These are phyloP conservation scores for Sebastes minor DNA, from an alignment of 2,797 vertebrate species.

Conservation along the genomic window DNA sequence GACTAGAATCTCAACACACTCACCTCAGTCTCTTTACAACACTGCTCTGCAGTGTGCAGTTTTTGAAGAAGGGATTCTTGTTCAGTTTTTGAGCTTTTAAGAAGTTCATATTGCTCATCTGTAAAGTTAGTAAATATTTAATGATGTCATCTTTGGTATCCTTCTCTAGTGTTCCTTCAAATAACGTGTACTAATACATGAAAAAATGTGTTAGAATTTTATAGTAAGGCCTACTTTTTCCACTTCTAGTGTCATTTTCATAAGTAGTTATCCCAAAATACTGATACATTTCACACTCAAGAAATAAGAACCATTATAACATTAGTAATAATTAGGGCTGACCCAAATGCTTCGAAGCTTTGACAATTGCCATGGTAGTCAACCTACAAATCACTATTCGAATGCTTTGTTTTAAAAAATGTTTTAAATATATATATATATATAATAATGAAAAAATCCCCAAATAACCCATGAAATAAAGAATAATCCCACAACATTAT, in stretches of 20 bases:
- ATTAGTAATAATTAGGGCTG: too few relatives aligned
- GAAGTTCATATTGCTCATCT: slow-evolving; percentile 83
- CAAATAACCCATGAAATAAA: too few relatives aligned
- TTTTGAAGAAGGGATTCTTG: slow-evolving; percentile 81
- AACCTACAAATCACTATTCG: too few relatives aligned
- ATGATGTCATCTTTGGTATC: neutral
- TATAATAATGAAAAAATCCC: too few relatives aligned
- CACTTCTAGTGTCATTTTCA: too few relatives aligned
- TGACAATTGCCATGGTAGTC: neutral
- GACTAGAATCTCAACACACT: slow-evolving; percentile 49
- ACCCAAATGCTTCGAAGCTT: too few relatives aligned
- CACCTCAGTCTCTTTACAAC: slow-evolving; percentile 84
- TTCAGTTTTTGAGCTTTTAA: slow-evolving; percentile 81
- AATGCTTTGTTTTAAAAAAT: too few relatives aligned
- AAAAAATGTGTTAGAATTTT: neutral
- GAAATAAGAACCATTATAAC: neutral
- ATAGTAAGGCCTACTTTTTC: neutral
- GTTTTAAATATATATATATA: too few relatives aligned
- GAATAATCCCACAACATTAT: too few relatives aligned
- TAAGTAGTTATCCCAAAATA: neutral
- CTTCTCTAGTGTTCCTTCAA: neutral
- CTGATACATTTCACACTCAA: neutral
- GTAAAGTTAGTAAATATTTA: slow-evolving; percentile 39
- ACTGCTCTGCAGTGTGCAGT: slow-evolving; percentile 79
- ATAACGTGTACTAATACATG: neutral